Conservation (phyloP, 2,797 vertebrate species). For the Thripadectes ignobilis region DNA sequence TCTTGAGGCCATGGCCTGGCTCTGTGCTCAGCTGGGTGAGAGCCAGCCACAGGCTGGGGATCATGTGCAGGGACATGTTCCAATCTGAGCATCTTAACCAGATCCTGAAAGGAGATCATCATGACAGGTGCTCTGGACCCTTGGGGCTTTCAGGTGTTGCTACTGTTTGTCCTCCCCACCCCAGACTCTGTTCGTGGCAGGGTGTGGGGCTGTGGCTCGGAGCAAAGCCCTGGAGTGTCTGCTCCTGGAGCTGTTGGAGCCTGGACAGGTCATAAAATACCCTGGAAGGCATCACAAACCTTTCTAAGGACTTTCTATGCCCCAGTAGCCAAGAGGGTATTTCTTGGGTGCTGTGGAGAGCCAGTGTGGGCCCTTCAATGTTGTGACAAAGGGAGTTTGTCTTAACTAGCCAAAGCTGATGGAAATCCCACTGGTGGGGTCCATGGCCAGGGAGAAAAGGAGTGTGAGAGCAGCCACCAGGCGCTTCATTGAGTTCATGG, state of each 20-base stretch:
- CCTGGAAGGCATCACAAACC: neutral
- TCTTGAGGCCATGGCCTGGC: rapidly evolving
- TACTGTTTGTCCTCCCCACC: neutral
- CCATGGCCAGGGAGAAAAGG: neutral
- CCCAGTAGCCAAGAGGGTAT: neutral
- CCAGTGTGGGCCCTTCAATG: neutral
- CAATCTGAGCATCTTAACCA: neutral
- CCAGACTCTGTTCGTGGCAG: neutral
- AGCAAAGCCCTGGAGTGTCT: neutral
- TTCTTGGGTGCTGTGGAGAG: neutral
- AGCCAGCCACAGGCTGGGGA: rapidly evolving
- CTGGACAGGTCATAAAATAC: neutral
- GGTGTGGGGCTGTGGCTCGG: neutral
- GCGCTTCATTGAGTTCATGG: neutral
- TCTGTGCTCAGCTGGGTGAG: rapidly evolving
- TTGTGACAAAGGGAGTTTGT: neutral
- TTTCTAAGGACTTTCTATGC: neutral
- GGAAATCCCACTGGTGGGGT: neutral
- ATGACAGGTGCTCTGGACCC: rapidly evolving
- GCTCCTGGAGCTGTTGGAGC: neutral
- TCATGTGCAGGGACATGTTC: neutral
- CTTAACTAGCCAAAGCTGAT: neutral
- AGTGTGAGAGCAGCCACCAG: neutral
- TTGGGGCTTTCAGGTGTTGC: neutral
- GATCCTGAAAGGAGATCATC: neutral